phyloP scores from a whole-genome alignment of 2,888 invertebrate species.

The Pristionchus exspectatus region DNA sequence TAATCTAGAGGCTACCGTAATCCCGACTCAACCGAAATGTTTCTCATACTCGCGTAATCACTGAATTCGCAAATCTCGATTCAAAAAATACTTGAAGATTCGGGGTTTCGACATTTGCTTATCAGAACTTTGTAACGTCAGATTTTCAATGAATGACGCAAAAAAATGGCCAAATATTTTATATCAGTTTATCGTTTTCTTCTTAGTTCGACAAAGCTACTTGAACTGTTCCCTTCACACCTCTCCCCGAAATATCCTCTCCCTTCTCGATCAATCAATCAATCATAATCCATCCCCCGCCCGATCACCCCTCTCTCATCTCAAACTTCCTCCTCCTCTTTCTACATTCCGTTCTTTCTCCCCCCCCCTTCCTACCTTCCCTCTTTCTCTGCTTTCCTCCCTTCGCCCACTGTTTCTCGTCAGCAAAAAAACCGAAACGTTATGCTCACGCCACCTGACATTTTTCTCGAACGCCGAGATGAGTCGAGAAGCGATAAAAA shows the following conservation, averaged over 20 bases:
- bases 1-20: too few relatives aligned
- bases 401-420: not conserved
- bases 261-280: constrained; percentile 18
- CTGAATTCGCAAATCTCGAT: too few relatives aligned
- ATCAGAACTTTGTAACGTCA: not conserved
- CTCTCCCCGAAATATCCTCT: not conserved
- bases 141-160: not conserved
- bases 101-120: not conserved
- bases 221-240: not conserved
- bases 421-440: constrained; percentile 2
- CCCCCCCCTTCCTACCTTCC: not conserved
- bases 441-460: constrained; percentile 29
- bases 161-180: too few relatives aligned
- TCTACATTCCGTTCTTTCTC: not conserved
- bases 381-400: not conserved
- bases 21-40: too few relatives aligned
- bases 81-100: too few relatives aligned
- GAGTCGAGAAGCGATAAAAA: not conserved
- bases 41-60: too few relatives aligned
- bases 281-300: constrained; percentile 14
- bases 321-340: not conserved
- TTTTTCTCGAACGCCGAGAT: constrained; percentile 1
- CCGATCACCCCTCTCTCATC: not conserved
- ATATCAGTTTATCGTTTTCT: too few relatives aligned
- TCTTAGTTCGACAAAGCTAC: too few relatives aligned